Conservation (phyloP, 2,797 vertebrate genomes). For the Macropus fuliginosus region DNA sequence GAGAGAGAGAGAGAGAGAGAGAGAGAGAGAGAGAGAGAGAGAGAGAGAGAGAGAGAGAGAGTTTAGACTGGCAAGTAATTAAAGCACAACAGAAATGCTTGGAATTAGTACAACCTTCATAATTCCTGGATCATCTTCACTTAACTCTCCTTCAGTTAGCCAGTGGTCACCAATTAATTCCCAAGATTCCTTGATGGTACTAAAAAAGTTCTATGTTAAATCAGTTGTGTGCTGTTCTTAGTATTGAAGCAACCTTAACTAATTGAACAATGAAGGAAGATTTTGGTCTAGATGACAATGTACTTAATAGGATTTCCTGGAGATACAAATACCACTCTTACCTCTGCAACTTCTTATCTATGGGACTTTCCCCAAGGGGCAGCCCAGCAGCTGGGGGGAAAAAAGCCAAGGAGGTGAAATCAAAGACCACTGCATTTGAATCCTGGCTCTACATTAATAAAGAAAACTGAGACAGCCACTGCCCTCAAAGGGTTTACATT, state of each 20-base stretch:
- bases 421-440: not conserved
- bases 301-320: not conserved
- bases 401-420: not conserved
- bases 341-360: not conserved
- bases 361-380: not conserved
- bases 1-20: no score
- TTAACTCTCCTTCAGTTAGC: not conserved
- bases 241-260: constrained; percentile 52
- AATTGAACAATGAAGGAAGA: constrained; percentile 49
- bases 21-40: no score
- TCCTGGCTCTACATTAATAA: not conserved
- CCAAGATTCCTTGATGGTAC: not conserved
- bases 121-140: not conserved
- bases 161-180: not conserved
- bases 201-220: constrained; percentile 14
- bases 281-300: not conserved
- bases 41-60: not conserved
- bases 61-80: no score
- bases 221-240: not conserved
- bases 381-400: not conserved
- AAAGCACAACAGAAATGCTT: not conserved
- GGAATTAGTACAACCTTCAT: no score
- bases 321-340: not conserved
- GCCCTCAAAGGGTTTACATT: not conserved
- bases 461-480: not conserved